phyloP scores from a whole-genome alignment of 53 echinoderm and acorn worm species.

The Hippasteria phrygiana region DNA sequence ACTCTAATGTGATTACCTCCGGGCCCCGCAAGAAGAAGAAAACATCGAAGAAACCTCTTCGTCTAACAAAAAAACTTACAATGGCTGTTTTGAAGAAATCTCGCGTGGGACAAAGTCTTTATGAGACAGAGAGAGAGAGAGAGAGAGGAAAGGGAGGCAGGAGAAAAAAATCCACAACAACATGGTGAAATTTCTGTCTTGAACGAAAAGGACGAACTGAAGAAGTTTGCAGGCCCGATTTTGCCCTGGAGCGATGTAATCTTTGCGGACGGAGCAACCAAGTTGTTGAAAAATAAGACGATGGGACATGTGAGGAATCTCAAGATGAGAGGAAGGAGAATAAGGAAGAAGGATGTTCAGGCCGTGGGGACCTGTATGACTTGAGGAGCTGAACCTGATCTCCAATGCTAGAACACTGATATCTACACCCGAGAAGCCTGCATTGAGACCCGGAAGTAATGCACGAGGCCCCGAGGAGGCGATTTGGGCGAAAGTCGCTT shows the following conservation, averaged over 20 bases:
- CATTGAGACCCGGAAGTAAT: constrained; percentile 16
- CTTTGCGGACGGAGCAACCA: constrained; percentile 29
- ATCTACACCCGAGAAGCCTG: constrained; percentile 8
- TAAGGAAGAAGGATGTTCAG: constrained; percentile 23
- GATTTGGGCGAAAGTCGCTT: constrained; percentile 30
- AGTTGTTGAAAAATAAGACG: constrained; percentile 56
- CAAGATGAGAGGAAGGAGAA: neutral
- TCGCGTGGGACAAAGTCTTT: constrained; percentile 42
- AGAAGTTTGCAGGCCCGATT: constrained; percentile 5
- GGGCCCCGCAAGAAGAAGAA: constrained; percentile 5
- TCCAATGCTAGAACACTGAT: constrained; percentile 27
- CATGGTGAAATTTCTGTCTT: constrained; percentile 6
- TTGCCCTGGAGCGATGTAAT: constrained; percentile 36
- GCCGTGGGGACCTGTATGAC: constrained; percentile 16
- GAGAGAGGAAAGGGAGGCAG: neutral
- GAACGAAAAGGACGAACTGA: constrained; percentile 21
- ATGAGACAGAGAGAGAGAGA: neutral
- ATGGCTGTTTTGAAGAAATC: constrained; percentile 18
- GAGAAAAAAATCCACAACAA: neutral
- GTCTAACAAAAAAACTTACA: constrained; percentile 11
- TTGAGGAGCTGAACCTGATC: constrained; percentile 39
- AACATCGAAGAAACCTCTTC: neutral
- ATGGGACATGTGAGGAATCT: neutral
- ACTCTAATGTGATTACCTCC: constrained; percentile 47
- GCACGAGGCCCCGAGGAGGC: neutral